Conservation (phyloP, 2,797 vertebrate species). For the Xiphophorus birchmanni region DNA sequence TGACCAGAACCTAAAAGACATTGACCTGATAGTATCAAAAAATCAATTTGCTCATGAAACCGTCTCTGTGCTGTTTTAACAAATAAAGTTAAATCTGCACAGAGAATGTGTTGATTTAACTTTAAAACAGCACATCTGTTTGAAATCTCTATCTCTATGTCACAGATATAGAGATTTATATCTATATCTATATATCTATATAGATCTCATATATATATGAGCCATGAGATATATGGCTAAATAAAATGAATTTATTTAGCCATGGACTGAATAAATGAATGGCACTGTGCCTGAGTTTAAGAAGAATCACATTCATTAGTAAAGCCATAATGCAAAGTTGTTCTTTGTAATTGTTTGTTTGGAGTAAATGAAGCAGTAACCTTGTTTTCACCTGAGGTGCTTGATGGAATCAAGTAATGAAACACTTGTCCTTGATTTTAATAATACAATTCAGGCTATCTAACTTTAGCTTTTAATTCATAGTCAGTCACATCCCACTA, state of each 20-base stretch:
- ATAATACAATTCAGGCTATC: neutral
- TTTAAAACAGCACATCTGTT: too few species aligned
- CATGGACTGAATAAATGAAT: neutral
- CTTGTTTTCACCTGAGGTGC: neutral
- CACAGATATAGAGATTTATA: too few species aligned
- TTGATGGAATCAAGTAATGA: neutral
- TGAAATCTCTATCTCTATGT: too few species aligned
- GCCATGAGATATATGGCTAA: neutral
- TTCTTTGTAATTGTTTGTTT: slow-evolving; percentile 1
- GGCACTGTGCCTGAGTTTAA: neutral
- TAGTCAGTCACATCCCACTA: neutral
- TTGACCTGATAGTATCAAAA: neutral
- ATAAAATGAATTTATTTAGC: too few species aligned
- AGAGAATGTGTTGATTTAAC: too few species aligned
- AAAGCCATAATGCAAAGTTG: neutral
- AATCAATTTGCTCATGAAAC: neutral
- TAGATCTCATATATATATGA: too few species aligned
- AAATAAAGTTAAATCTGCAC: neutral
- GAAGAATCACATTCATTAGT: neutral
- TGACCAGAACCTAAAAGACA: neutral
- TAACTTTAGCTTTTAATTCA: neutral
- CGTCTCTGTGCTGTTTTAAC: neutral
- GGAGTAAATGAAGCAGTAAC: neutral
- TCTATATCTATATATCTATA: too few species aligned
- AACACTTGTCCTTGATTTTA: neutral